Evolutionary conservation across 2,113 vertebrate genomes (phyloP).

Genomic region (Tragelaphus buxtoni): DNA sequence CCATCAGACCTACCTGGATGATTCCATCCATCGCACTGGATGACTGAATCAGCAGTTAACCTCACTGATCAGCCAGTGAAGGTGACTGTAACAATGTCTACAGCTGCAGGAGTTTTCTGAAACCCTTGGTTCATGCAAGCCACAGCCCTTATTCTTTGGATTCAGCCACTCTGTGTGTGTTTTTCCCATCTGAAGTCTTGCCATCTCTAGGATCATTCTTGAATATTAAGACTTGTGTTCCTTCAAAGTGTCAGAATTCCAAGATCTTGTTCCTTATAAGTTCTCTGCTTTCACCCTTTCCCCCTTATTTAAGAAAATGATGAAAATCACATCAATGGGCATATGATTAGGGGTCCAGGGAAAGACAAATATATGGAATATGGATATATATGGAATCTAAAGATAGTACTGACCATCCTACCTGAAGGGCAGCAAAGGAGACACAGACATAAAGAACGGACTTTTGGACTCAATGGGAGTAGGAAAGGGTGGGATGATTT

Average conservation of each 20-base stretch:
- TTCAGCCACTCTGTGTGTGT: fast-evolving
- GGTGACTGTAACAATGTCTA: background rate
- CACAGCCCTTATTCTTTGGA: background rate
- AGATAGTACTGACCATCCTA: background rate
- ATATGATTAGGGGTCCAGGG: background rate
- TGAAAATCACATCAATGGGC: background rate
- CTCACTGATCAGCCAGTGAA: background rate
- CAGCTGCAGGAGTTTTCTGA: background rate
- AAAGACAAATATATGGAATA: background rate
- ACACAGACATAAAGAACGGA: background rate
- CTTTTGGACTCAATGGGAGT: background rate
- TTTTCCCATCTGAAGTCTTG: background rate
- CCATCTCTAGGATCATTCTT: background rate
- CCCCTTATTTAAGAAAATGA: background rate
- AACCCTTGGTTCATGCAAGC: background rate
- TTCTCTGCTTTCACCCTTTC: background rate
- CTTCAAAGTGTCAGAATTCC: background rate
- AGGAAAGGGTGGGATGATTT: background rate
- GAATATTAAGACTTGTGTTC: background rate
- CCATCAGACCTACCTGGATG: background rate
- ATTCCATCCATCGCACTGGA: background rate
- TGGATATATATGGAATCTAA: background rate
- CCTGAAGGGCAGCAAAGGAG: background rate
- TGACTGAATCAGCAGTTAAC: background rate
- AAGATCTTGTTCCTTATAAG: background rate